These are phyloP conservation scores for Holocentrus rufus DNA, from an alignment of 2,797 vertebrate species.

Conservation along the genomic window DNA sequence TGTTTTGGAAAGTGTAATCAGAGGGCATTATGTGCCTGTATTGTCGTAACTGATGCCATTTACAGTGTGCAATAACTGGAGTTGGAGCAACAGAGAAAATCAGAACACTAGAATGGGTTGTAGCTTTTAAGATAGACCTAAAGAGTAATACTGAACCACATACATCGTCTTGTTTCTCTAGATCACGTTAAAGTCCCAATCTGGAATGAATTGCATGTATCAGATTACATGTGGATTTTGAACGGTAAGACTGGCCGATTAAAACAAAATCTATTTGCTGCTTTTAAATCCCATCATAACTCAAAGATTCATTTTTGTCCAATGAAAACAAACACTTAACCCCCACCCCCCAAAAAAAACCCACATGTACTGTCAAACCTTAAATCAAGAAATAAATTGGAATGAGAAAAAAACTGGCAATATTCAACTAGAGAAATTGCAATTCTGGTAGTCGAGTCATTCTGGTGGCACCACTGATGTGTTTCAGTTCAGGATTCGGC, in stretches of 20 bases:
- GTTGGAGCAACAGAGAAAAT: constrained; percentile 45
- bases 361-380: constrained; percentile 20
- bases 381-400: constrained; percentile 19
- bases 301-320: not conserved
- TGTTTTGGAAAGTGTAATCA: constrained; percentile 36
- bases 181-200: constrained; percentile 37
- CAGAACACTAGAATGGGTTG: constrained; percentile 46
- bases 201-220: constrained; percentile 38
- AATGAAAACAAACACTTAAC: too few relatives aligned
- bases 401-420: constrained; percentile 19
- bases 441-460: constrained; percentile 32
- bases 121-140: constrained; percentile 38
- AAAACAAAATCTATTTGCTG: constrained; percentile 26
- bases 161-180: constrained; percentile 37
- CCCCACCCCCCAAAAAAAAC: not conserved
- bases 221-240: constrained; percentile 25
- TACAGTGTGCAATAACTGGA: constrained; percentile 56
- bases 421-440: constrained; percentile 47
- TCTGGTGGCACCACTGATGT: constrained; percentile 21
- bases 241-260: constrained; percentile 29
- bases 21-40: constrained; percentile 31
- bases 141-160: constrained; percentile 29
- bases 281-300: constrained; percentile 24
- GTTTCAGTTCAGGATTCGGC: constrained; percentile 12
- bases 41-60: constrained; percentile 31